phyloP scores from a whole-genome alignment of 2,797 vertebrate genomes.

The Clarias fuscus region DNA sequence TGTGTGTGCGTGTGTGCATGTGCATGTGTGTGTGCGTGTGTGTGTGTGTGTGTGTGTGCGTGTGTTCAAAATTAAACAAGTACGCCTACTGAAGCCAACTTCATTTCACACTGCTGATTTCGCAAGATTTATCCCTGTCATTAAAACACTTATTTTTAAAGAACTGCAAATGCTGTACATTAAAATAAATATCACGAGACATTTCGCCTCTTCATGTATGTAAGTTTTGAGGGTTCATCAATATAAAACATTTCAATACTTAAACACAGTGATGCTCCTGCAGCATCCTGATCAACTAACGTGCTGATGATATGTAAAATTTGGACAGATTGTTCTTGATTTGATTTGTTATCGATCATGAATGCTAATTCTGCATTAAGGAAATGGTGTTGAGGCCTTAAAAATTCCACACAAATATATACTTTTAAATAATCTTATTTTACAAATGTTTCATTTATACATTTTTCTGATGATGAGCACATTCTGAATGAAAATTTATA shows the following conservation, averaged over 20 bases:
- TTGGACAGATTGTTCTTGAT: background rate
- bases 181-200: background rate
- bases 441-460: background rate
- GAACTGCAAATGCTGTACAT: background rate
- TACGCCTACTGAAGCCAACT: background rate
- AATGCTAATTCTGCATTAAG: background rate
- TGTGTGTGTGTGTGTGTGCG: background rate
- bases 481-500: background rate
- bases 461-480: background rate
- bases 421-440: background rate
- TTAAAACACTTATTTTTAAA: background rate
- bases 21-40: background rate
- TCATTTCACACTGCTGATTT: conserved; percentile 6
- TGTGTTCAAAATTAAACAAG: background rate
- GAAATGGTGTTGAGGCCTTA: background rate
- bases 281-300: background rate
- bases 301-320: background rate
- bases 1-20: background rate
- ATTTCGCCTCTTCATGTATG: too few species aligned
- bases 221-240: background rate
- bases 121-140: background rate
- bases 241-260: background rate
- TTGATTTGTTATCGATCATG: background rate
- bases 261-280: background rate
- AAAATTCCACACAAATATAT: background rate